Conservation (phyloP, 2,797 vertebrate species). For the Megalops cyprinoides region DNA sequence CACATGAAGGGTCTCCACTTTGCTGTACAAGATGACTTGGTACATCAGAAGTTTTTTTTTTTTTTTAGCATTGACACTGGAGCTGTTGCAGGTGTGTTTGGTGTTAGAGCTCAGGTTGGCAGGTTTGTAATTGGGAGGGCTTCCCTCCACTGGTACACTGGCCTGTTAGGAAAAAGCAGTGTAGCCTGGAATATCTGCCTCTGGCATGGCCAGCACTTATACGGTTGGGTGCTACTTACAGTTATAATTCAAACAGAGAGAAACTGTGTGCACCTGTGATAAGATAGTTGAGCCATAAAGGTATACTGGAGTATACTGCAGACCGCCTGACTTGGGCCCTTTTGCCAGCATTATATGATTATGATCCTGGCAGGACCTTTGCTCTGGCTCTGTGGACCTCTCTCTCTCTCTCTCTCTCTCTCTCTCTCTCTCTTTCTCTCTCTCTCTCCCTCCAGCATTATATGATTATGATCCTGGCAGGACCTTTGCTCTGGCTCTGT, state of each 20-base stretch:
- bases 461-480: not conserved
- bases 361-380: not conserved
- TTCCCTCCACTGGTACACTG: too few relatives aligned
- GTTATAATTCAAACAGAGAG: not conserved
- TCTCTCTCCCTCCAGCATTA: not conserved
- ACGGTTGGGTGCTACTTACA: not conserved
- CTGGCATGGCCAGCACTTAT: not conserved
- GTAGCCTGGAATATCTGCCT: not conserved
- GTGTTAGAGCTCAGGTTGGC: not conserved
- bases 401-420: not conserved
- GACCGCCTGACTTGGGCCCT: not conserved
- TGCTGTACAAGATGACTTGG: not conserved
- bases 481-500: slow-evolving; percentile 39
- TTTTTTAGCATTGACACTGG: too few relatives aligned
- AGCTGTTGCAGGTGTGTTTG: not conserved
- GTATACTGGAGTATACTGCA: not conserved
- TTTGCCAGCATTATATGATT: not conserved
- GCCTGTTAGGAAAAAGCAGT: too few relatives aligned
- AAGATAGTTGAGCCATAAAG: not conserved
- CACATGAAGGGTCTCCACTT: not conserved
- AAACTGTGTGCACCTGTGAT: not conserved
- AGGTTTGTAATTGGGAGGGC: not conserved
- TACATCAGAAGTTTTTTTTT: not conserved
- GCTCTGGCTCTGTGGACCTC: slow-evolving; percentile 48
- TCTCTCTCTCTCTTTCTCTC: not conserved